A percentile compares a stretch with the other conserved stretches of the same genome.
Conservation (phyloP, 1,140 invertebrate genomes). For the Oreohelix idahoensis region DNA sequence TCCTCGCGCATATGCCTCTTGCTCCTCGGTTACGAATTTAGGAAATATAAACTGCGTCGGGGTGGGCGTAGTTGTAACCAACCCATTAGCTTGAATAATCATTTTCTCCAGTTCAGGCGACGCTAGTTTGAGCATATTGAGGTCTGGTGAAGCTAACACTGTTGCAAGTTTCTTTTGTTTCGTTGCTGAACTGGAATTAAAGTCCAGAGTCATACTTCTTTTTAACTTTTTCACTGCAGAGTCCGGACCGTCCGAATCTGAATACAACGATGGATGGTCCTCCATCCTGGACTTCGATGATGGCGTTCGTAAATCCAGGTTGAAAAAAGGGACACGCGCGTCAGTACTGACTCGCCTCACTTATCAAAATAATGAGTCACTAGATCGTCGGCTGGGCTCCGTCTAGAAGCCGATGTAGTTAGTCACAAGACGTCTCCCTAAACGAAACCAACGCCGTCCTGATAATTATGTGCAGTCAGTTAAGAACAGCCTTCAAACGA, state of each 20-base stretch:
- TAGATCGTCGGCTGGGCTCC: conserved; percentile 6
- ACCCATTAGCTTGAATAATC: conserved; percentile 81
- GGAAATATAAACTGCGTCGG: conserved; percentile 81
- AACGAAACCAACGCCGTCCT: conserved; percentile 1
- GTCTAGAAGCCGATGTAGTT: conserved; percentile 34
- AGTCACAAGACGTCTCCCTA: conserved; percentile 31
- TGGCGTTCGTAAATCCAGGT: conserved; percentile 47
- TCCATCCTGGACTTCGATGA: conserved; percentile 75
- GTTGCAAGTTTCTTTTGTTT: conserved; percentile 64
- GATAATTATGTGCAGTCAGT: neutral
- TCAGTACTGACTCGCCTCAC: conserved; percentile 28
- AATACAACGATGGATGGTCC: conserved; percentile 76
- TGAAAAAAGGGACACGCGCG: conserved; percentile 37
- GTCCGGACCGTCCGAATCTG: conserved; percentile 59
- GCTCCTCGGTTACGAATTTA: conserved; percentile 87
- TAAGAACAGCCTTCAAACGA: conserved; percentile 39
- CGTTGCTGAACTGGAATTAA: conserved; percentile 76
- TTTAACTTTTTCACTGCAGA: conserved; percentile 71
- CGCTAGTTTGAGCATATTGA: conserved; percentile 87
- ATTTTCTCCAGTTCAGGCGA: conserved; percentile 91
- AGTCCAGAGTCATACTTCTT: conserved; percentile 84
- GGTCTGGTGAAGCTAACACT: conserved; percentile 85
- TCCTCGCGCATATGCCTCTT: conserved; percentile 90
- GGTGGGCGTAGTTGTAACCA: conserved; percentile 83
- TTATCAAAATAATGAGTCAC: conserved; percentile 39